Evolutionary conservation across 2,888 invertebrate species (phyloP).

Genomic region (Rhabditoides inermis): DNA sequence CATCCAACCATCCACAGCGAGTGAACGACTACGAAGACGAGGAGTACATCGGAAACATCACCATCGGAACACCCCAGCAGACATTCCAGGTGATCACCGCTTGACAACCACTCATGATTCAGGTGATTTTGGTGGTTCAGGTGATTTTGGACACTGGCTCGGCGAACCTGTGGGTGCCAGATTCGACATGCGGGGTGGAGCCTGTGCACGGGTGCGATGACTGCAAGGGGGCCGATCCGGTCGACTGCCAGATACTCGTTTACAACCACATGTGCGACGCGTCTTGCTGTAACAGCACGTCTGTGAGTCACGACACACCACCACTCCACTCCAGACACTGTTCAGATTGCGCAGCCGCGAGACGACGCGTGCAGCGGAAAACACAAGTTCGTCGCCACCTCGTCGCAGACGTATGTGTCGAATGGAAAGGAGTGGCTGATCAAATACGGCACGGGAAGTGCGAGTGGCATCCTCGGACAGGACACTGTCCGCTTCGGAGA

Average conservation of each 20-base stretch:
- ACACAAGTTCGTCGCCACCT: conserved; percentile 80
- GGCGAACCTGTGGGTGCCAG: conserved; percentile 36
- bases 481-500: conserved; percentile 50
- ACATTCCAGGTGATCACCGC: too few relatives aligned
- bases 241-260: background rate
- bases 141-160: conserved; percentile 28
- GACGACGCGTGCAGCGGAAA: conserved; percentile 54
- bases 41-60: conserved; percentile 55
- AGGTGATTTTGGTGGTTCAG: background rate
- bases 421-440: conserved; percentile 56
- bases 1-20: too few relatives aligned
- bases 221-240: background rate
- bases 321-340: background rate
- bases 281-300: conserved; percentile 6
- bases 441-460: conserved; percentile 55
- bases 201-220: background rate
- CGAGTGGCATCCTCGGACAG: conserved; percentile 55
- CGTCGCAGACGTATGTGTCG: conserved; percentile 65
- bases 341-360: too few relatives aligned
- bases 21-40: conserved; percentile 13
- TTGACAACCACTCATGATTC: too few relatives aligned
- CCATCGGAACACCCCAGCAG: conserved; percentile 32
- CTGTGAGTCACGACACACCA: too few relatives aligned
- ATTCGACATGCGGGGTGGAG: conserved; percentile 19
- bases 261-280: conserved; percentile 7